Conservation (phyloP, 2,113 vertebrate genomes). For the Passer domesticus region DNA sequence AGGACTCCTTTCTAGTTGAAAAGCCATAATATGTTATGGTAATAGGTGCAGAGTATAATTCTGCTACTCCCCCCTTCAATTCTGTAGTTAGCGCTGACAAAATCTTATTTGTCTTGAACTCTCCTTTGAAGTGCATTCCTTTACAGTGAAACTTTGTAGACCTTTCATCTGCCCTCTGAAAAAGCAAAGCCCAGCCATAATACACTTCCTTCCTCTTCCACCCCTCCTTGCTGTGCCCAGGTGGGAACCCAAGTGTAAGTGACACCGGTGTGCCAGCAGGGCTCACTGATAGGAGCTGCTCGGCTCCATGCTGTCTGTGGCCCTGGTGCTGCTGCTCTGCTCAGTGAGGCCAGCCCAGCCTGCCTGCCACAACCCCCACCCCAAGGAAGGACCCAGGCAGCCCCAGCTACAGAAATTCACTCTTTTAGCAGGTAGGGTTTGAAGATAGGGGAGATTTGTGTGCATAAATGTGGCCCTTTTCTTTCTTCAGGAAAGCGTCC, state of each 20-base stretch:
- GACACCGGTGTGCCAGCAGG: background rate
- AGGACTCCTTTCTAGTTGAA: background rate
- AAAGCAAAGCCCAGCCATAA: background rate
- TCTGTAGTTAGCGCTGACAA: background rate
- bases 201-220: background rate
- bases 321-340: background rate
- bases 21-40: rapidly evolving
- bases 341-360: background rate
- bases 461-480: background rate
- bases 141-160: background rate
- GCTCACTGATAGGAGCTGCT: background rate
- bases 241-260: background rate
- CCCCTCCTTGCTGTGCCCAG: background rate
- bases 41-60: background rate
- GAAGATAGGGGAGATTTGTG: background rate
- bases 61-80: background rate
- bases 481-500: background rate
- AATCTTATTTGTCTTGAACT: background rate
- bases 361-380: background rate
- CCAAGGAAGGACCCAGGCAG: background rate
- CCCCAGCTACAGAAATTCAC: background rate
- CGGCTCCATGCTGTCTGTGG: rapidly evolving
- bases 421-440: background rate
- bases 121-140: constrained; percentile 48
- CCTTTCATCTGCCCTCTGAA: background rate